Conservation (phyloP, 1,140 invertebrate genomes). For the Mya arenaria region DNA sequence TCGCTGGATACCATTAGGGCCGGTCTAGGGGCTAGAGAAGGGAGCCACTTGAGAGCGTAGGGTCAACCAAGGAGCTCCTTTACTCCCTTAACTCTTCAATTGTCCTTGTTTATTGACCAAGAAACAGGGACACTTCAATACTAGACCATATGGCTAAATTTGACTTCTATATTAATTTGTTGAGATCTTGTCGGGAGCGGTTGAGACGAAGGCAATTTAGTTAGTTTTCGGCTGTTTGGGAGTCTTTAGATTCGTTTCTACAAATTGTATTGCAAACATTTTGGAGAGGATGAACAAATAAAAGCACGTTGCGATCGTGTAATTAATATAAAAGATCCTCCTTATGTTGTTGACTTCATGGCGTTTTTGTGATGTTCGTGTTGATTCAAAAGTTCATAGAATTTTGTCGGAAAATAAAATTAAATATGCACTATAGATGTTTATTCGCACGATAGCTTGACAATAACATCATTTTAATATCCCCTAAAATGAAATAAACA, state of each 20-base stretch:
- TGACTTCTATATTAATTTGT: conserved; percentile 18
- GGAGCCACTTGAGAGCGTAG: conserved; percentile 8
- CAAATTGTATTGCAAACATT: conserved; percentile 52
- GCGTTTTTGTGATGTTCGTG: too few relatives aligned
- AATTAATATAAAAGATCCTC: too few relatives aligned
- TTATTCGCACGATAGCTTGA: too few relatives aligned
- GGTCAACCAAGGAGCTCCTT: conserved; percentile 16
- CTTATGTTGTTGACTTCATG: too few relatives aligned
- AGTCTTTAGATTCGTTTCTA: conserved; percentile 28
- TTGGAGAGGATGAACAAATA: conserved; percentile 43
- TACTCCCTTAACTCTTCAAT: not conserved
- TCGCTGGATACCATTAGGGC: conserved; percentile 3
- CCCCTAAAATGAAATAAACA: too few relatives aligned
- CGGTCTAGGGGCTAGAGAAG: conserved; percentile 24
- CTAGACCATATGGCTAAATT: conserved; percentile 49
- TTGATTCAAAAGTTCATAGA: too few relatives aligned
- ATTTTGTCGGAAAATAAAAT: too few relatives aligned
- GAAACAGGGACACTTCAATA: conserved; percentile 19
- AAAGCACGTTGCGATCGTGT: conserved; percentile 4
- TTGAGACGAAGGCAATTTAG: not conserved
- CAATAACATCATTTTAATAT: too few relatives aligned
- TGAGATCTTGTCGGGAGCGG: not conserved
- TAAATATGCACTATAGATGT: too few relatives aligned
- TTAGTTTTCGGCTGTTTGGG: conserved; percentile 12
- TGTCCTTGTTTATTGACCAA: conserved; percentile 44